Evolutionary conservation across 2,888 invertebrate species (phyloP).

Genomic region (Diploptera punctata): DNA sequence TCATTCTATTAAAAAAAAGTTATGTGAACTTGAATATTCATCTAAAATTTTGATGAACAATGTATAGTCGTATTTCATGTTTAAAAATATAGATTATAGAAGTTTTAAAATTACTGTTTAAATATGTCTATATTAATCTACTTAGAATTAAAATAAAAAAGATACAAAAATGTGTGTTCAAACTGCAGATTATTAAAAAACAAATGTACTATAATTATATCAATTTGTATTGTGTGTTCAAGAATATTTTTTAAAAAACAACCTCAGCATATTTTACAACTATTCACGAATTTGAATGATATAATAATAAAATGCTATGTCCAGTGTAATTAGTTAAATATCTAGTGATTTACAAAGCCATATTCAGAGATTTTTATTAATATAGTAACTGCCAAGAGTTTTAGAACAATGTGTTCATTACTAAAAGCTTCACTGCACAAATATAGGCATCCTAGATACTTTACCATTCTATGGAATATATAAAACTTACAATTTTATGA

Average conservation of each 20-base stretch:
- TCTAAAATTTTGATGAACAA: too few species aligned
- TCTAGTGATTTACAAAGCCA: background rate
- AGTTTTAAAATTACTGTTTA: too few species aligned
- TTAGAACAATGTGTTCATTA: too few species aligned
- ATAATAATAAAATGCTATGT: background rate
- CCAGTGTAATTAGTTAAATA: background rate
- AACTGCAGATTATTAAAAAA: background rate
- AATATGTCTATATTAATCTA: background rate
- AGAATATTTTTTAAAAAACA: conserved; percentile 15
- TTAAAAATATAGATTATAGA: background rate
- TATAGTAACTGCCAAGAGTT: too few species aligned
- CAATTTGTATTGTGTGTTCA: background rate
- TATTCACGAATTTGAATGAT: background rate
- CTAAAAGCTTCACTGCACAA: too few species aligned
- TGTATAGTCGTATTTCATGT: too few species aligned
- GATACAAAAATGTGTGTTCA: conserved; percentile 11
- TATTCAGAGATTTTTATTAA: background rate
- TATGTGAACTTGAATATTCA: too few species aligned
- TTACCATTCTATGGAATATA: too few species aligned
- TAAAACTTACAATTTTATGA: too few species aligned
- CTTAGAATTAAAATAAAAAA: background rate
- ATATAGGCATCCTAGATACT: too few species aligned
- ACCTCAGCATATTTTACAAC: conserved; percentile 3
- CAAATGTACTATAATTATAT: background rate
- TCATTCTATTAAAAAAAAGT: too few species aligned